These are phyloP conservation scores for Leptoclinus maculatus DNA, from an alignment of 2,797 vertebrate species.

Conservation along the genomic window DNA sequence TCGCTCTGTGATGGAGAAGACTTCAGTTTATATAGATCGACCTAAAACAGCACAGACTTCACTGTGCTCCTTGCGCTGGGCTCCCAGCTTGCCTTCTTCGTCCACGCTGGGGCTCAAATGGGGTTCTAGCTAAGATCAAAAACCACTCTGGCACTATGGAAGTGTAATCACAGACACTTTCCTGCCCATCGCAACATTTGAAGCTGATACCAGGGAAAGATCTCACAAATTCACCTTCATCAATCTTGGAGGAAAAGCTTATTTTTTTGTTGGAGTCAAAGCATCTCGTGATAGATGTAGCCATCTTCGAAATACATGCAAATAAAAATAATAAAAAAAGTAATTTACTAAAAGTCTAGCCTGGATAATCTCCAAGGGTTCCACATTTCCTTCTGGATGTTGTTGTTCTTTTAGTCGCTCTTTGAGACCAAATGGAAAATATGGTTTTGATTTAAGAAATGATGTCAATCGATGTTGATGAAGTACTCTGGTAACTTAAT, in stretches of 20 bases:
- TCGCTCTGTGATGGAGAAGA: neutral
- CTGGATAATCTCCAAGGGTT: slow-evolving; percentile 16
- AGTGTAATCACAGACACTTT: slow-evolving; percentile 30
- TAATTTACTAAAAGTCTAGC: neutral
- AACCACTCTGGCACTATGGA: slow-evolving; percentile 28
- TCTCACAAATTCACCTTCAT: slow-evolving; percentile 1
- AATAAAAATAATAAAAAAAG: neutral
- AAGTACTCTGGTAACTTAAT: slow-evolving; percentile 46
- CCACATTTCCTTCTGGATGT: neutral
- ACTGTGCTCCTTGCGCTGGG: neutral
- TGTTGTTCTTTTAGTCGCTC: neutral
- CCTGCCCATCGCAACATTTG: slow-evolving; percentile 25
- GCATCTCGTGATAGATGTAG: neutral
- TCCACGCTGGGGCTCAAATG: slow-evolving; percentile 47
- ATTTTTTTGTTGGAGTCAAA: neutral
- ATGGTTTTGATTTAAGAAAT: slow-evolving; percentile 29
- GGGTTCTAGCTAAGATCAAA: slow-evolving; percentile 67
- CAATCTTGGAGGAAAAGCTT: neutral
- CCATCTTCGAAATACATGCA: slow-evolving; percentile 2
- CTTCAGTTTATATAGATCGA: slow-evolving; percentile 16
- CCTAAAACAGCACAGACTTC: slow-evolving; percentile 1
- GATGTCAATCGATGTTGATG: slow-evolving; percentile 46
- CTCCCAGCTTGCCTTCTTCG: slow-evolving; percentile 42
- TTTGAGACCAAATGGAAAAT: slow-evolving; percentile 36
- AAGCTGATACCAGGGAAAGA: slow-evolving; percentile 11